Percentiles rank a stretch among this genome's conserved stretches.
These are phyloP conservation scores for Pitangus sulphuratus DNA, from an alignment of 2,797 vertebrate species.

Conservation along the genomic window DNA sequence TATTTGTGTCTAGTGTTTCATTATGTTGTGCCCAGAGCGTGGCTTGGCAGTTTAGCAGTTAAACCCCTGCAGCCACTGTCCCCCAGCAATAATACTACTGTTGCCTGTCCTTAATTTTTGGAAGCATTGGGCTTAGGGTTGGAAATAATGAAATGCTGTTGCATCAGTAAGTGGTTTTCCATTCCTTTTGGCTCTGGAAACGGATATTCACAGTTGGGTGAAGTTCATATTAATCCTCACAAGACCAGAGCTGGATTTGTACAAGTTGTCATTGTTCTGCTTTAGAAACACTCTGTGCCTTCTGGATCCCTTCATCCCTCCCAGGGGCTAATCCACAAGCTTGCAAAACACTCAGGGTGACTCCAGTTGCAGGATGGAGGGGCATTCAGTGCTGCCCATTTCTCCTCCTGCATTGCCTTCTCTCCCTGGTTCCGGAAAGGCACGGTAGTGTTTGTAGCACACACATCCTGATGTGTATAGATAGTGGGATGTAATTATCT, in stretches of 20 bases:
- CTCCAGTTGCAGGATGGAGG: background rate
- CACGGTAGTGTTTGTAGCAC: background rate
- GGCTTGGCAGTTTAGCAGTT: background rate
- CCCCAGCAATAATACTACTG: background rate
- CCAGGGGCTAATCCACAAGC: background rate
- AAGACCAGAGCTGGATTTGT: constrained; percentile 65
- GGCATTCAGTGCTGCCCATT: background rate
- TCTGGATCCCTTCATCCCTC: constrained; percentile 53
- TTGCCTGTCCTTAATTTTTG: constrained; percentile 15
- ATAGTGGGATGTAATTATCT: constrained; percentile 51
- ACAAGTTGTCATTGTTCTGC: constrained; percentile 56
- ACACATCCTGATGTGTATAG: constrained; percentile 9
- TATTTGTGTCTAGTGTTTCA: background rate
- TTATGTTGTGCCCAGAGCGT: background rate
- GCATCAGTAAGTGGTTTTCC: constrained; percentile 61
- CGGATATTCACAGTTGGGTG: constrained; percentile 54
- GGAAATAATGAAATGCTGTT: constrained; percentile 55
- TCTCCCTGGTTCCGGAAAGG: background rate
- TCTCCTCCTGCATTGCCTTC: background rate
- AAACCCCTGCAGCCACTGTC: background rate
- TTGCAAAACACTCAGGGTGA: background rate
- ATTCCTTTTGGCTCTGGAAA: constrained; percentile 62
- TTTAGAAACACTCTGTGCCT: constrained; percentile 45
- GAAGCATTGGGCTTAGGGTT: background rate
- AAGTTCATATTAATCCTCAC: constrained; percentile 69